Base-by-base conservation (phyloP, 2,113 vertebrate genomes). In the Smithornis capensis region DNA sequence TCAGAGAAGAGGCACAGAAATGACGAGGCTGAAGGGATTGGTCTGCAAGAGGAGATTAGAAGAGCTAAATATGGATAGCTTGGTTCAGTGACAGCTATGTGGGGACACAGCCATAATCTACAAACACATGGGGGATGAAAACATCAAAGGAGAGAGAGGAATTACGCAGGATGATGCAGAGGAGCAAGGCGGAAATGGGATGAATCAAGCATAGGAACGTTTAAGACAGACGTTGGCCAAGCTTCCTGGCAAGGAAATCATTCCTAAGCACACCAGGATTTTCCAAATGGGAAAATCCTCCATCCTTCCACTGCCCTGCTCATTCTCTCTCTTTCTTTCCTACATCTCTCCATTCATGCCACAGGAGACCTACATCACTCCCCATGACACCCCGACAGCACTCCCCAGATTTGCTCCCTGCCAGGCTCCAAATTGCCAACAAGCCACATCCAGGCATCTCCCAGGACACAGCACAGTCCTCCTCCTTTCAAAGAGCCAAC, bases 21-120 rank as follows among this genome's bases (percentile, higher is more conserved):
- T 75, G 82, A 83, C 3, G 9, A 52, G 40, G 75, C 71, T 69
- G 70, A 90, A 70, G 50, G 45, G 75, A 92, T 6, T 57, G 88
- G 76, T 68, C 85, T 77, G 53, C 63, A 92, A 92, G 75, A 83
- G 19, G 38, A 75, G 85, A 94, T 96, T 73, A 91, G 33, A 81
- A 70, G 85, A 91, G 57, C 78, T 93, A 95, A 96, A 88, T 88
- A 91, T 16, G 84, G 78, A 68, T 56, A 65, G 76, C 49, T 68
- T 76, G 44, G 74, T 75, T 93, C 57, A 62, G 78, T 11, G 2
- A 87, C 65, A 94, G 94, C 65, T 82, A 84, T 4, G 4, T 42
- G 67, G 57, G 71, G 70, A 93, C 92, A 68, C 28, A 18, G 64
- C 19, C 5, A 0, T 85, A 82, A 96, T 65, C 90, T 69, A 64